A percentile compares a stretch with the other conserved stretches of the same genome.
These are phyloP conservation scores for Scarus forsteni DNA, from an alignment of 2,797 vertebrate genomes.

Conservation along the genomic window DNA sequence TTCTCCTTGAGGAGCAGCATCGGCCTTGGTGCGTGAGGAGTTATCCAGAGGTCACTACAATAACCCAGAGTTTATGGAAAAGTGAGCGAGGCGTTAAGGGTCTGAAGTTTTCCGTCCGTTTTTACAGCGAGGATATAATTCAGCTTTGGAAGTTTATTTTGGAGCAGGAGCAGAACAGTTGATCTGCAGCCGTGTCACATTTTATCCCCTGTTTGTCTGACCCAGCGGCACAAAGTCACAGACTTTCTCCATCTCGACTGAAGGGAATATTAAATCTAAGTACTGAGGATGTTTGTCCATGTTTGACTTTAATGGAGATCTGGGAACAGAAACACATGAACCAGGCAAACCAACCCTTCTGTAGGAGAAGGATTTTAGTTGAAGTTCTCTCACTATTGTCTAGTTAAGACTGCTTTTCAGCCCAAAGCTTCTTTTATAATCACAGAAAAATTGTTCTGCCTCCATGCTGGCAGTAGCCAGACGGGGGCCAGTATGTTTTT, in stretches of 20 bases:
- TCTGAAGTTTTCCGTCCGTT: not conserved
- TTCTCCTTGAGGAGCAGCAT: conserved; percentile 12
- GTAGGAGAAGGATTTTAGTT: no score
- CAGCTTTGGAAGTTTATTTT: not conserved
- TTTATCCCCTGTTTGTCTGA: conserved; percentile 5
- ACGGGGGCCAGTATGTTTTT: no score
- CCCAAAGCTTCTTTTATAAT: no score
- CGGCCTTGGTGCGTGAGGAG: conserved; percentile 50
- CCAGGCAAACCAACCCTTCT: no score
- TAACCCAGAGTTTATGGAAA: conserved; percentile 22
- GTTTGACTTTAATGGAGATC: not conserved
- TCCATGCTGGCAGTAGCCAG: no score
- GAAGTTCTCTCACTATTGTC: no score
- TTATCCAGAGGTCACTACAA: conserved; percentile 71
- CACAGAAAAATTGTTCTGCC: no score
- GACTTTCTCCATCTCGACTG: not conserved
- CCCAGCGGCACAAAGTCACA: not conserved
- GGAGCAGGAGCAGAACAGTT: not conserved
- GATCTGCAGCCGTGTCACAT: not conserved
- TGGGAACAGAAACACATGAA: no score
- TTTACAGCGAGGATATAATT: conserved; percentile 4
- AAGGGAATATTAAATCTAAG: not conserved
- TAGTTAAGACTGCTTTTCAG: no score
- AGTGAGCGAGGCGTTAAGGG: conserved; percentile 1
- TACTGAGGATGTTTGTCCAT: not conserved